Evolutionary conservation across 2,888 invertebrate species (phyloP).

Genomic region (Iphiclides podalirius): DNA sequence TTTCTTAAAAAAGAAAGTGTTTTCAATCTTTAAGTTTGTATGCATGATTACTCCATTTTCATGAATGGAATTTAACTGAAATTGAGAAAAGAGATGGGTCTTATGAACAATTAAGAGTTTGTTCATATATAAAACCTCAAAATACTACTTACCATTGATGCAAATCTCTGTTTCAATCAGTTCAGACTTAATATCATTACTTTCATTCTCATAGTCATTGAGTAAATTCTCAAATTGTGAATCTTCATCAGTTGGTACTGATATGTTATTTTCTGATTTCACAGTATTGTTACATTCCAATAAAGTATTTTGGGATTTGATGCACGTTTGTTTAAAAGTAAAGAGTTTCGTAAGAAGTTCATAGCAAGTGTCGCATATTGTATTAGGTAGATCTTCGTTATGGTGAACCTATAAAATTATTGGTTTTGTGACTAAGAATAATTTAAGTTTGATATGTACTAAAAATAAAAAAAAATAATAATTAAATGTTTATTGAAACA

Average conservation of each 20-base stretch:
- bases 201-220: slow-evolving; percentile 6
- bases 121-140: too few relatives aligned
- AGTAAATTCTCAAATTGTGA: background rate
- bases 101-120: too few relatives aligned
- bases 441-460: too few relatives aligned
- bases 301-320: slow-evolving; percentile 56
- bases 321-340: slow-evolving; percentile 61
- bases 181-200: slow-evolving; percentile 9
- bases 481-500: too few relatives aligned
- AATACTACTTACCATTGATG: slow-evolving; percentile 8
- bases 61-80: too few relatives aligned
- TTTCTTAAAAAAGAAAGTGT: too few relatives aligned
- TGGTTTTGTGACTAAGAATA: too few relatives aligned
- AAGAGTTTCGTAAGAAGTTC: slow-evolving; percentile 50
- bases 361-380: slow-evolving; percentile 59
- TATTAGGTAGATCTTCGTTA: slow-evolving; percentile 54
- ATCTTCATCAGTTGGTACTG: background rate
- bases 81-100: too few relatives aligned
- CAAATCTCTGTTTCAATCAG: background rate
- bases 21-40: too few relatives aligned
- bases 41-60: too few relatives aligned
- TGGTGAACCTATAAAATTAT: slow-evolving; percentile 51
- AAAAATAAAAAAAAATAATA: too few relatives aligned
- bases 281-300: slow-evolving; percentile 23
- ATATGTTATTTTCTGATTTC: slow-evolving; percentile 6